Conservation (phyloP, 2,113 vertebrate genomes). For the Setophaga kirtlandii region DNA sequence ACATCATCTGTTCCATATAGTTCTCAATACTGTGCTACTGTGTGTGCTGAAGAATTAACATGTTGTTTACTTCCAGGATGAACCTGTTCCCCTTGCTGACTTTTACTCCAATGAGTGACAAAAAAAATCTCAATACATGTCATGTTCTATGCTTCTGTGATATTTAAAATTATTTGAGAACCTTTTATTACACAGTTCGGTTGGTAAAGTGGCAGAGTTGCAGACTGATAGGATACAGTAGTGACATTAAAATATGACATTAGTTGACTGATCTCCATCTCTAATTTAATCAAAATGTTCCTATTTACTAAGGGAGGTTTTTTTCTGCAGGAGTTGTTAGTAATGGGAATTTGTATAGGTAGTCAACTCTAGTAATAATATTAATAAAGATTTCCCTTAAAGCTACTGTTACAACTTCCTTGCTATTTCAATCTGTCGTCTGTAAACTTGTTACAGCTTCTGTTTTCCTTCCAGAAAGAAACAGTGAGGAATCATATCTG, state of each 20-base stretch:
- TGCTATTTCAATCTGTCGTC: neutral
- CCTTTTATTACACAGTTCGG: neutral
- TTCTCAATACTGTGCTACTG: neutral
- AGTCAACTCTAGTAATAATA: neutral
- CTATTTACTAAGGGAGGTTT: neutral
- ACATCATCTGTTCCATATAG: neutral
- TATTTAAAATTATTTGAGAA: conserved; percentile 4
- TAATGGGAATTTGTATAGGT: neutral
- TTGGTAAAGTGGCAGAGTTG: conserved; percentile 10
- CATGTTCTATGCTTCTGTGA: neutral
- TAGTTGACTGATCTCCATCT: neutral
- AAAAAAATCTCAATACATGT: neutral
- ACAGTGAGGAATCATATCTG: neutral
- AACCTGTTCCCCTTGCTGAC: neutral
- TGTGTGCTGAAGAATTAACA: neutral
- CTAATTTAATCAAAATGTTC: neutral
- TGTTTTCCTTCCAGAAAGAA: neutral
- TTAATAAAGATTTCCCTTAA: neutral
- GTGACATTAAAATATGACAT: neutral
- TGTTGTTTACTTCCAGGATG: neutral
- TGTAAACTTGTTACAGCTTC: neutral
- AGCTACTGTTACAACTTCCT: neutral
- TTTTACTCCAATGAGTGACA: neutral
- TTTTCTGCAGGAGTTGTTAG: neutral
- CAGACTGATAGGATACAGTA: neutral